These are phyloP conservation scores for Machimus atricapillus DNA, from an alignment of 2,888 invertebrate genomes.

Conservation along the genomic window DNA sequence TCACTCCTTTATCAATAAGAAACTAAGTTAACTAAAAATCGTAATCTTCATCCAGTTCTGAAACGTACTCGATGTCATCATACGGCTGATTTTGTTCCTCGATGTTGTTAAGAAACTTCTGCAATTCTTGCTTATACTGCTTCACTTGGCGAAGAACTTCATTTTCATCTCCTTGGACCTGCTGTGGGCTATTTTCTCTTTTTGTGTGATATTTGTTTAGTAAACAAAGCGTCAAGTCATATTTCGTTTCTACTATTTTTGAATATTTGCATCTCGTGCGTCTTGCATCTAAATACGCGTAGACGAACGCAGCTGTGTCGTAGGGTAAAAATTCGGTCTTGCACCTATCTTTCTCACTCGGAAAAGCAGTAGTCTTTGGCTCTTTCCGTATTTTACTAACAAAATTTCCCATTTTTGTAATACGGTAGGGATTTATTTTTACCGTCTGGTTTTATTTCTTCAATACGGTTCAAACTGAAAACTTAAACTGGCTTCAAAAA, in stretches of 20 bases:
- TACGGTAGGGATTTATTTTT: background rate
- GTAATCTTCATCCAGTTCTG: background rate
- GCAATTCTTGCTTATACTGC: background rate
- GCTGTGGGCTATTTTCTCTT: background rate
- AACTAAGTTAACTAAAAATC: background rate
- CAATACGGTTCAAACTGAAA: background rate
- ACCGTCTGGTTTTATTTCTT: background rate
- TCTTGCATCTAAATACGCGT: background rate
- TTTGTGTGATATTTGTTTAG: background rate
- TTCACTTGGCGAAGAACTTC: background rate
- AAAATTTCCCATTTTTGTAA: background rate
- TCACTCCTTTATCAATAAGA: too few relatives aligned
- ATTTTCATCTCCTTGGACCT: background rate
- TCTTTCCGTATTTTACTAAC: background rate
- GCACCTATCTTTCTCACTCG: background rate
- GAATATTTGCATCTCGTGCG: background rate
- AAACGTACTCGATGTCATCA: background rate
- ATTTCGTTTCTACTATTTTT: background rate
- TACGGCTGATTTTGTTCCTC: background rate
- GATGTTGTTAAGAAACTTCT: background rate
- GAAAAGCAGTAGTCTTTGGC: background rate
- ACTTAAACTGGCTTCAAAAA: background rate
- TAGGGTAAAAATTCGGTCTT: background rate
- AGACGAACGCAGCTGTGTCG: background rate
- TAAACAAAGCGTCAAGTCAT: background rate